Base-by-base conservation (phyloP, 2,797 vertebrate species). In the Poecile montanus region DNA sequence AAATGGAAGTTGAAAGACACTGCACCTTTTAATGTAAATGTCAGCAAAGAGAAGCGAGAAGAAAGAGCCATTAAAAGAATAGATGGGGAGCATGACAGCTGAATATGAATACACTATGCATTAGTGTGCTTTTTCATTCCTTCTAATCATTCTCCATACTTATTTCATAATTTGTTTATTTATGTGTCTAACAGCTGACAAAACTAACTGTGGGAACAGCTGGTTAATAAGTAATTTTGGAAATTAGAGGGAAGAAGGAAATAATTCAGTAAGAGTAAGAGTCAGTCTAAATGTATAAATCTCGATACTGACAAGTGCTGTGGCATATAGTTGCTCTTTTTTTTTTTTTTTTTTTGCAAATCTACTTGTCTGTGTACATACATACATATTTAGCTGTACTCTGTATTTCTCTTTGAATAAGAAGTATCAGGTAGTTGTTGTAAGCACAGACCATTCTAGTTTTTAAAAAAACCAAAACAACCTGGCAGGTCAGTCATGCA, bases 1-100 rank as follows among this genome's bases (percentile, higher is more conserved):
- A 91, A 94, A 93, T 86, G 91, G 91, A 93, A 96, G 62, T 61
- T 88, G 89, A 93, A 92, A 93, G 88, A 83, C 95, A 91, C 93
- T 80, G 93, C 89, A 90, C 94, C 93, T 96, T 84, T 95, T 83
- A 91, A 95, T 96, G 92, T 91, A 90, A 97, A 94, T 92, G 91
- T 94, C 94, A 97, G 91, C 85, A 88, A 93, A 94, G 93, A 97
- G 95, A 95, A 96, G 88, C 68, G 95, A 96, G 95, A 96, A 92
- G 91, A 89, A 96, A 91, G 94, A 97, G 48, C 93, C 85, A 96
- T 98, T 96, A 97, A 97, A 96, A 94, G 89, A 96, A 94, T 94
- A 96, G 96, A 89, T 89, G 94, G 92, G 76, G 86, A 61, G 50
- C 97, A 85, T 97, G 95, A 93, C 92, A 95, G 97, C 95, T 93